Conservation (phyloP, 2,797 vertebrate genomes). For the Heterohyrax brucei region DNA sequence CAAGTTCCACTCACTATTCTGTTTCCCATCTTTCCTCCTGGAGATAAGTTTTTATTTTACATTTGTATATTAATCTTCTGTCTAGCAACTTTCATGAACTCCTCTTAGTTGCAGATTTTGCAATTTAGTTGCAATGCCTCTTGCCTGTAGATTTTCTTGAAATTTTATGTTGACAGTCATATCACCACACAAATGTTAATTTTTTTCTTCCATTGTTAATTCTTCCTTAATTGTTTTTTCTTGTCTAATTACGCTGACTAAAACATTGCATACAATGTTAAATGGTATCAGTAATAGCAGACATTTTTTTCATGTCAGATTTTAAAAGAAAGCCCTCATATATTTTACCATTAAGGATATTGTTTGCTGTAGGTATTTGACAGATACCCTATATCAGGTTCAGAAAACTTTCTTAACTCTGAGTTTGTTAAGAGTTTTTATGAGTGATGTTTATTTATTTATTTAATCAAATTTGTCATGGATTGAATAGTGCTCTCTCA, state of each 20-base stretch:
- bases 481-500: no score
- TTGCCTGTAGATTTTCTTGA: not conserved
- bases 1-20: not conserved
- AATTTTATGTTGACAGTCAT: not conserved
- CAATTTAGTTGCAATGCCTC: no score
- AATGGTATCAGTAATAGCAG: not conserved
- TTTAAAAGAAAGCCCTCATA: not conserved
- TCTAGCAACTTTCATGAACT: not conserved
- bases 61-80: not conserved
- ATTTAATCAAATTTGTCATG: not conserved
- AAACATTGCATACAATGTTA: not conserved
- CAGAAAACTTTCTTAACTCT: not conserved
- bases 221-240: not conserved
- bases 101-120: not conserved
- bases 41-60: not conserved
- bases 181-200: not conserved
- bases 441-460: not conserved
- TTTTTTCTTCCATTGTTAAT: slow-evolving; percentile 13
- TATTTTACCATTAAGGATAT: not conserved
- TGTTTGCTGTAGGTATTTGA: not conserved
- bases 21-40: not conserved
- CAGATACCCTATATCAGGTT: not conserved
- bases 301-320: not conserved
- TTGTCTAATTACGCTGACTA: not conserved
- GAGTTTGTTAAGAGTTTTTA: not conserved